phyloP scores from a whole-genome alignment of 2,888 invertebrate genomes.

The Tridacna gigas region DNA sequence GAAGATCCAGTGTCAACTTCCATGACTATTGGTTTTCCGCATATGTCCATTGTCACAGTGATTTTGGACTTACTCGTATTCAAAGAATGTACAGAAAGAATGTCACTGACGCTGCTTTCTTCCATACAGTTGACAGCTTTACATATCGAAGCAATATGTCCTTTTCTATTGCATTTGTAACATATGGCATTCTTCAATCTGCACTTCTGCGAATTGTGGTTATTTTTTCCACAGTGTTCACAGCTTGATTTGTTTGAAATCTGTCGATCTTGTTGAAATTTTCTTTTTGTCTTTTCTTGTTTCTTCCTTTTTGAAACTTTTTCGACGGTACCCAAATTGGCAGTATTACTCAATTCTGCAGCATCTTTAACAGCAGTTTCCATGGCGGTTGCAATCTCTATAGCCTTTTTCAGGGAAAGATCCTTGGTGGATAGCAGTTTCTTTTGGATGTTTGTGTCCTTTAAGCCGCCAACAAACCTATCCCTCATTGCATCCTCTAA shows the following conservation, averaged over 20 bases:
- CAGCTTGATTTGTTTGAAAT: neutral
- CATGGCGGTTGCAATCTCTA: slow-evolving; percentile 48
- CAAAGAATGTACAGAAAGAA: too few species aligned
- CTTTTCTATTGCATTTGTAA: slow-evolving; percentile 22
- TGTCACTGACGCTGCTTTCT: neutral
- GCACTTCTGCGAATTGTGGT: slow-evolving; percentile 1
- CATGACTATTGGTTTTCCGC: slow-evolving; percentile 18
- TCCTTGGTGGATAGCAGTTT: slow-evolving; percentile 39
- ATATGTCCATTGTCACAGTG: neutral
- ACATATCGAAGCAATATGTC: slow-evolving; percentile 23
- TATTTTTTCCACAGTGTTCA: neutral
- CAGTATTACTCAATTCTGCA: slow-evolving; percentile 20
- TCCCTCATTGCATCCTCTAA: neutral
- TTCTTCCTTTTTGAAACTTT: slow-evolving; percentile 5
- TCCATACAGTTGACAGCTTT: neutral
- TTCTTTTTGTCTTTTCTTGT: neutral
- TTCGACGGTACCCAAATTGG: neutral
- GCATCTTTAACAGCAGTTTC: slow-evolving; percentile 51
- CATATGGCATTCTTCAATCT: slow-evolving; percentile 1
- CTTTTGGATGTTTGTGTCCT: slow-evolving; percentile 34
- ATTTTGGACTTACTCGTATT: neutral
- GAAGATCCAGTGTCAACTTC: slow-evolving; percentile 54
- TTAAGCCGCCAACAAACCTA: slow-evolving; percentile 52
- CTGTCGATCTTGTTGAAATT: neutral
- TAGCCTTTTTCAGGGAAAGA: slow-evolving; percentile 31